Evolutionary conservation across 2,888 invertebrate genomes (phyloP).

Genomic region (Cyaniris semiargus): DNA sequence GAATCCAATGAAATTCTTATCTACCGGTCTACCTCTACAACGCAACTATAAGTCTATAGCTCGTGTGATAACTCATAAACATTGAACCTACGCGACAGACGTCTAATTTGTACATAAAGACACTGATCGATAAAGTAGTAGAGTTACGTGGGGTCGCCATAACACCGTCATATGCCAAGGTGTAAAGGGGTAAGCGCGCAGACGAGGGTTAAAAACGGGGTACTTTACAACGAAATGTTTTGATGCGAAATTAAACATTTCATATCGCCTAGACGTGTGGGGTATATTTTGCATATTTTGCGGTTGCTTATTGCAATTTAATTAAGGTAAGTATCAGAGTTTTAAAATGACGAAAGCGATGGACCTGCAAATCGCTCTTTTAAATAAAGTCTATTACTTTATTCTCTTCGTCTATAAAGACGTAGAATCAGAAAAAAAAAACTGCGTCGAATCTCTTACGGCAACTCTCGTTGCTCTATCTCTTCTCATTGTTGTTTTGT

Average conservation of each 20-base stretch:
- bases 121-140: constrained; percentile 21
- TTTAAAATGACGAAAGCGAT: background rate
- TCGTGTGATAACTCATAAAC: background rate
- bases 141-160: constrained; percentile 10
- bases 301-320: background rate
- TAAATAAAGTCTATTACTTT: no score
- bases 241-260: constrained; percentile 18
- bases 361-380: no score
- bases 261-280: background rate
- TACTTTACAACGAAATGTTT: constrained; percentile 17
- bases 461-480: no score
- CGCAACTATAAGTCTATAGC: background rate
- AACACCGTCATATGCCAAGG: constrained; percentile 8
- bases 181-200: constrained; percentile 6
- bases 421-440: no score
- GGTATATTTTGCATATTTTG: background rate
- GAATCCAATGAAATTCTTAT: background rate
- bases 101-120: constrained; percentile 17
- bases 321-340: background rate
- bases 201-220: constrained; percentile 20
- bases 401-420: no score
- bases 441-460: no score
- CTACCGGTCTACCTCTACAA: no score
- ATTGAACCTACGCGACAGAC: constrained; percentile 4
- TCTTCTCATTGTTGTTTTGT: no score